Evolutionary conservation across 2,797 vertebrate genomes (phyloP), one percentile per base, ranked within the genome.

Genomic region (Onychomys arenicola): DNA sequence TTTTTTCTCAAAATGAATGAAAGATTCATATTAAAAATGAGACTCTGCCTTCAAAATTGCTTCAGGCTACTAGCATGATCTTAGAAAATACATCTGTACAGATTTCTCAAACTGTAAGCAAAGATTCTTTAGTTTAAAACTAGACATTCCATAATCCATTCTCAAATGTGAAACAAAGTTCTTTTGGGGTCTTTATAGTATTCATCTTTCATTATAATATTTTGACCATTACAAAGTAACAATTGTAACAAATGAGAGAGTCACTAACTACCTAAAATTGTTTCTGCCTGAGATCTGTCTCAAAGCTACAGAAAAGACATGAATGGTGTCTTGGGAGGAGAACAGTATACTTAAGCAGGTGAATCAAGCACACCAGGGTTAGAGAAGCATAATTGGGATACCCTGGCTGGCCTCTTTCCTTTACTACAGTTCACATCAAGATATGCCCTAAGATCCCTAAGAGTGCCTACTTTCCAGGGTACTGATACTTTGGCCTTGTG

Each of bases 41-140:
- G 77, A 81, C 4, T 81, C 89, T 97, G 17, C 17, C 88, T 63
- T 86, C 34, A 91, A 23, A 90, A 65, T 67, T n/a, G 2, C 73
- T 95, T 95, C 69, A 71, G 78, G 29, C 71, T 95, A n/a, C 34
- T 95, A 92, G 78, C 76, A 89, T n/a, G 95, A 10, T 25, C 17
- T 61, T 85, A 89, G 82, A 94, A 97, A 97, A 98, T 82, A 87
- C 55, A 96, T 69, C n/a, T 46, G 6, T 89, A 93, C 37, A 95
- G 6, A 10, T 83, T 29, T 78, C 37, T 91, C 78, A 80, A 90
- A 71, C 10, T 82, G 25, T 19, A 89, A 90, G 6, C 43, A 91
- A 89, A 67, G 17, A 75, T 49, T 84, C 52, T 76, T 29, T 7
- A 46, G 11, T 25, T 75, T 49, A 71, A 71, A 96, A 27, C 69